A percentile compares a stretch with the other conserved stretches of the same genome.
These are phyloP conservation scores for Ceratoteleas bidentatus DNA, from an alignment of 1,140 invertebrate genomes.

Conservation along the genomic window DNA sequence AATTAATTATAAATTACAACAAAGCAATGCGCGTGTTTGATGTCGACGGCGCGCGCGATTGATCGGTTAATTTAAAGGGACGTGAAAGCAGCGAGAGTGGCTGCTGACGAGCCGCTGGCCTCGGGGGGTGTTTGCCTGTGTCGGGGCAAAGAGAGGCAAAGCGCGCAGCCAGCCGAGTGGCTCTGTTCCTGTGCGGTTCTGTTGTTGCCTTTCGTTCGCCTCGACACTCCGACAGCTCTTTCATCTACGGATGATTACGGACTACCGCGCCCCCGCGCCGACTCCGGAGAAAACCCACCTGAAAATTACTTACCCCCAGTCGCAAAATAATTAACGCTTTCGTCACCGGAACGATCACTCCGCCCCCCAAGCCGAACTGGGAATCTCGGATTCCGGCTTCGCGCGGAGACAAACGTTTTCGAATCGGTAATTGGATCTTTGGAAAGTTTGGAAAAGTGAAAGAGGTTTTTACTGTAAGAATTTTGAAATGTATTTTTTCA, in stretches of 20 bases:
- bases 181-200: constrained; percentile 74
- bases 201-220: constrained; percentile 77
- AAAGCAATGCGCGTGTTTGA: constrained; percentile 77
- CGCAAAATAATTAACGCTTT: constrained; percentile 74
- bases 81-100: constrained; percentile 66
- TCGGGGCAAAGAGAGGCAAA: constrained; percentile 69
- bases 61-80: constrained; percentile 80
- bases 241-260: constrained; percentile 80
- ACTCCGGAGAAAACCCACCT: constrained; percentile 62
- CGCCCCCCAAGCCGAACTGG: neutral
- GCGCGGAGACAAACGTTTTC: too few relatives aligned
- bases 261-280: constrained; percentile 41
- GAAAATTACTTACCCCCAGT: constrained; percentile 71
- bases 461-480: too few relatives aligned
- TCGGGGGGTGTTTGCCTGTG: constrained; percentile 65
- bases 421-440: too few relatives aligned
- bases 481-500: too few relatives aligned
- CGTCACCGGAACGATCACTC: constrained; percentile 26
- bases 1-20: constrained; percentile 80
- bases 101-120: constrained; percentile 62
- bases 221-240: constrained; percentile 81
- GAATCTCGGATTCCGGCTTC: too few relatives aligned
- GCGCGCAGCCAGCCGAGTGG: constrained; percentile 69
- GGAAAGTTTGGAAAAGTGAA: too few relatives aligned
- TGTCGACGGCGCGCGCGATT: constrained; percentile 74